Conservation (phyloP, 2,113 vertebrate species). For the Embiotoca jacksoni region DNA sequence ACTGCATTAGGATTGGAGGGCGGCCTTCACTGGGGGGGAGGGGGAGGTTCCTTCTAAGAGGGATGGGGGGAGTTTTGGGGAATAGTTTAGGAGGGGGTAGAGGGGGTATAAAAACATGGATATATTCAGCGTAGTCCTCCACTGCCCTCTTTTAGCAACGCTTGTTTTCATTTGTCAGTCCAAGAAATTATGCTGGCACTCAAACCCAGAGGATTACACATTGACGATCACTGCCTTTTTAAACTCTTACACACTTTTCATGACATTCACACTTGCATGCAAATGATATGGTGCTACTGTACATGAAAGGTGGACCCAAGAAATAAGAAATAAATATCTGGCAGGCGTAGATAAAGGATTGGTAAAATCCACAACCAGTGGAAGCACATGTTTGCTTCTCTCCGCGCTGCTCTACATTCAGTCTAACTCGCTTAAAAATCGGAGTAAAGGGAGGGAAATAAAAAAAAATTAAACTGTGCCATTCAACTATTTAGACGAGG, state of each 20-base stretch:
- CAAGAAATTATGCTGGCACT: neutral
- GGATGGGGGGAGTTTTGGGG: conserved; percentile 31
- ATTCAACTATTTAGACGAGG: neutral
- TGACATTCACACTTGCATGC: neutral
- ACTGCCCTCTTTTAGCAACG: conserved; percentile 43
- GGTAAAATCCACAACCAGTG: neutral
- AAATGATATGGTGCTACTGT: neutral
- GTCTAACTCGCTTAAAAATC: neutral
- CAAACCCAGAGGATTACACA: neutral
- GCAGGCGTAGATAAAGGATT: neutral
- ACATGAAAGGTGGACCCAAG: neutral
- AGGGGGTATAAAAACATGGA: conserved; percentile 23
- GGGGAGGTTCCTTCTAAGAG: conserved; percentile 22
- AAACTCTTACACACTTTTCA: neutral
- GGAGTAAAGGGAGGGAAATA: neutral
- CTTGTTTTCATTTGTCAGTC: conserved; percentile 36
- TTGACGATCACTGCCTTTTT: conserved; percentile 4
- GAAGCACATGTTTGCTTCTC: neutral
- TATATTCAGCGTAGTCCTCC: conserved; percentile 44
- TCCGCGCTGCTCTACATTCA: neutral
- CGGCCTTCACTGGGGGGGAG: conserved; percentile 13
- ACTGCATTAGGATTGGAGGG: conserved; percentile 51
- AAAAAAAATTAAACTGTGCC: neutral
- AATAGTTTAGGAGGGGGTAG: conserved; percentile 6
- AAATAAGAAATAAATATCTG: neutral